A percentile compares a stretch with the other conserved stretches of the same genome.
These are phyloP conservation scores for Rhipidura dahli DNA, from an alignment of 2,113 vertebrate genomes.

Conservation along the genomic window DNA sequence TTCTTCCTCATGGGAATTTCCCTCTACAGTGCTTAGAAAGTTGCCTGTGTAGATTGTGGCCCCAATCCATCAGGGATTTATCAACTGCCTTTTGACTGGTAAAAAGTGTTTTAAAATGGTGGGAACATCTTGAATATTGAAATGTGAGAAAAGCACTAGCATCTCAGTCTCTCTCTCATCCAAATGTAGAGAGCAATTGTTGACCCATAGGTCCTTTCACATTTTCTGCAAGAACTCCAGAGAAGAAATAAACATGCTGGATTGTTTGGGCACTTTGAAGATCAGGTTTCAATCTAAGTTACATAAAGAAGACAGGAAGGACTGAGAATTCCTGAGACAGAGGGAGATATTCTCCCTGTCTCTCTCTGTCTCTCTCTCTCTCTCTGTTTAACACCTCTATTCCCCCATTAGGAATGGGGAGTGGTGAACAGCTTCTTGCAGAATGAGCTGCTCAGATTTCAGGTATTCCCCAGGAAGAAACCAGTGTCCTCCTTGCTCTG, in stretches of 20 bases:
- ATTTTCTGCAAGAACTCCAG: not conserved
- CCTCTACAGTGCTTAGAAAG: not conserved
- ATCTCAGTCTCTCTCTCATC: not conserved
- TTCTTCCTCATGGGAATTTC: not conserved
- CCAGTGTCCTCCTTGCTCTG: not conserved
- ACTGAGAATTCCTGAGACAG: not conserved
- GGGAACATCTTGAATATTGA: not conserved
- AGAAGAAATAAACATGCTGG: not conserved
- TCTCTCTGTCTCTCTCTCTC: not conserved
- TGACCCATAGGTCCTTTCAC: not conserved
- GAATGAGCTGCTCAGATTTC: not conserved
- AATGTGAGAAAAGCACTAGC: not conserved
- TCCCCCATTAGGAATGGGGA: accelerated
- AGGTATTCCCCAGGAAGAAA: not conserved
- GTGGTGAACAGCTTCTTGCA: accelerated
- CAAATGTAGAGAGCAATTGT: not conserved
- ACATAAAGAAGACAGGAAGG: not conserved
- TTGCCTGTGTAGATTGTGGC: not conserved
- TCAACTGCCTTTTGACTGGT: not conserved
- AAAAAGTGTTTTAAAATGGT: not conserved
- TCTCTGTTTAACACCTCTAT: too few species aligned
- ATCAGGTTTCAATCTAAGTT: not conserved
- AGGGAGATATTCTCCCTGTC: not conserved
- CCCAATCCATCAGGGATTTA: not conserved
- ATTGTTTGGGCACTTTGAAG: not conserved